Conservation (phyloP, 1,140 invertebrate species). For the Conus betulinus region DNA sequence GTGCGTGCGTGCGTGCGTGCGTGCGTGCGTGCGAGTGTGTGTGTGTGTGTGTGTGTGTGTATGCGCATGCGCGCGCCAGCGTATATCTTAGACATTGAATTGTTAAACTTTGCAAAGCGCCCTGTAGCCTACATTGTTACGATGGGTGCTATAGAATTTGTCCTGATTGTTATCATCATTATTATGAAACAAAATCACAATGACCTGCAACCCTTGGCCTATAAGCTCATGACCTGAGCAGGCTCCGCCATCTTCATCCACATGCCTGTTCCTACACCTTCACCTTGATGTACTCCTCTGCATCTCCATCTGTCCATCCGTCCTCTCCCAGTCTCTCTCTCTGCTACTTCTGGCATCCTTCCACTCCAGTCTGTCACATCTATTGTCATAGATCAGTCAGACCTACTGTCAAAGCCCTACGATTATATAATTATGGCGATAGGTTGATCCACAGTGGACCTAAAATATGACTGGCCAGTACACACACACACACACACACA, state of each 20-base stretch:
- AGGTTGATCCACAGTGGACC: not conserved
- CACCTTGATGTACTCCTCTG: not conserved
- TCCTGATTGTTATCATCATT: too few species aligned
- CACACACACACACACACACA: too few species aligned
- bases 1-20: not conserved
- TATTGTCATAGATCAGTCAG: not conserved
- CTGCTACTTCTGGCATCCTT: not conserved
- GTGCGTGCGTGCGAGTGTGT: not conserved
- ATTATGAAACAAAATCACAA: not conserved
- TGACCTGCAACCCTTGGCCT: not conserved
- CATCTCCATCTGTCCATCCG: not conserved
- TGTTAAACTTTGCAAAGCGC: too few species aligned
- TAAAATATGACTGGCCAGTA: not conserved
- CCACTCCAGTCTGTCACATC: not conserved
- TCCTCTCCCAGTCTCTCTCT: not conserved
- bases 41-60: not conserved
- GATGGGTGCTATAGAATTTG: not conserved
- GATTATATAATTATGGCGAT: not conserved
- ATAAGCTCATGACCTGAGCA: not conserved
- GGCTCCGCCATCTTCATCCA: not conserved
- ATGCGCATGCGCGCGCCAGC: not conserved
- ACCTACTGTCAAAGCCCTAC: not conserved
- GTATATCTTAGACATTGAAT: too few species aligned
- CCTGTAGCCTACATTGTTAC: too few species aligned
- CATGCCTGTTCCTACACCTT: too few species aligned